These are phyloP conservation scores for Torymus texanus DNA, from an alignment of 2,888 invertebrate species.

Conservation along the genomic window DNA sequence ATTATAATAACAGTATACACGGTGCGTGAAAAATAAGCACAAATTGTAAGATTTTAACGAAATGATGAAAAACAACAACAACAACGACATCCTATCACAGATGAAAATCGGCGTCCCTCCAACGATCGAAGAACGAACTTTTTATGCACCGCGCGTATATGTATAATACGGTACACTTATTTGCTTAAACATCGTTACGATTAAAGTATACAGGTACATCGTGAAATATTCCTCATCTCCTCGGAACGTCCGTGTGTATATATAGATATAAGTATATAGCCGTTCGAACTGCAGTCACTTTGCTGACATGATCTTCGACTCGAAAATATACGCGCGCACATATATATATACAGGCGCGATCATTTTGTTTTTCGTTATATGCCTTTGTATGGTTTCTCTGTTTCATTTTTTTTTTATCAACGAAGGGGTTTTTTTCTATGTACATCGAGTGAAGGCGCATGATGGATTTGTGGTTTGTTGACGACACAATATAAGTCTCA, in stretches of 20 bases:
- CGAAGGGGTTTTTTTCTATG: conserved; percentile 15
- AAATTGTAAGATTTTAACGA: neutral
- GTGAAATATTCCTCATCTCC: conserved; percentile 17
- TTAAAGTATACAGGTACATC: conserved; percentile 40
- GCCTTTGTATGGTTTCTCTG: neutral
- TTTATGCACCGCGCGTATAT: neutral
- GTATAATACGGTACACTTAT: neutral
- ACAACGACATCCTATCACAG: too few relatives aligned
- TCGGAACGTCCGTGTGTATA: too few relatives aligned
- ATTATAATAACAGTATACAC: too few relatives aligned
- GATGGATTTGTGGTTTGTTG: conserved; percentile 26
- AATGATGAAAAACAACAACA: too few relatives aligned
- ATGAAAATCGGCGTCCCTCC: too few relatives aligned
- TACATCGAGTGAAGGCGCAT: conserved; percentile 38
- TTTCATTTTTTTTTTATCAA: neutral
- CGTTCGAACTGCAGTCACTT: neutral
- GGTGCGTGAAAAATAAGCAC: neutral
- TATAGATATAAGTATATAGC: neutral
- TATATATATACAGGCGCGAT: neutral
- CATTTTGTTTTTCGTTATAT: neutral
- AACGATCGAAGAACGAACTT: too few relatives aligned
- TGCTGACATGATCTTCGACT: conserved; percentile 1
- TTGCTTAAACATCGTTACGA: neutral
- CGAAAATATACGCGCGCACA: conserved; percentile 22
- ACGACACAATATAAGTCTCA: neutral